Base-by-base conservation (phyloP, 2,888 invertebrate genomes). In the Hydrotaea diabolus region DNA sequence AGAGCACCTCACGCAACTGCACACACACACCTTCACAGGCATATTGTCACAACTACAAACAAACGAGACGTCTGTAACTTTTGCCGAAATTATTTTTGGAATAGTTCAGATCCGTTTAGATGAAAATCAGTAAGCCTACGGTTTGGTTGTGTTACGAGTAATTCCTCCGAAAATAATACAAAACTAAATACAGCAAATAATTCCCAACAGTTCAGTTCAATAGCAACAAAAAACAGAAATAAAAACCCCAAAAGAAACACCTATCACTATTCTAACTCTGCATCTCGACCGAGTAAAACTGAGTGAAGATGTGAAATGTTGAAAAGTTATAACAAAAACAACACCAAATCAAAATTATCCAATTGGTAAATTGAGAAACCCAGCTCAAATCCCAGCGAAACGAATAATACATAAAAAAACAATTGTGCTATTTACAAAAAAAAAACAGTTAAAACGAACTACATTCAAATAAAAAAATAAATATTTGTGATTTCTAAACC, bases 111-210 rank as follows among this genome's bases (percentile, higher is more conserved):
- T 91, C 90, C 91, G 89, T 92, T 91, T 91, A 91, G 91, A 92
- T 90, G 92, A 92, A 92, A 90, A 92, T 91, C 91, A 92, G 92
- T 90, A 89, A 91, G 92, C 91, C 92, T 91, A 91, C 91, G 90
- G 90, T 91, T 90, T 91, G 91, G 91, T 91, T 91, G 92, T 92
- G 92, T 89, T 87, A 80, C 78, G 76, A 85, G 78, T 71, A 66
- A 76, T 73, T 53, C 77, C 77, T 77, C 19, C 82, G 66, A 83
- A 78, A 83, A 74, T 82, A 80, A 82, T 85, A 86, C 31, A 82
- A 79, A 88, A 59, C 73, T 69, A 86, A 59, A 55, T 75, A 78
- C 71, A 31, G 46, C 77, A 77, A 23, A 80, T 62, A 57, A 46
- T 49, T 55, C 9, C 55, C 19, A 39, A 8, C 39, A 39, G 39